Percentiles rank a stretch among this genome's conserved stretches.
Conservation (phyloP, 2,113 vertebrate genomes). For the Tonatia bakeri region DNA sequence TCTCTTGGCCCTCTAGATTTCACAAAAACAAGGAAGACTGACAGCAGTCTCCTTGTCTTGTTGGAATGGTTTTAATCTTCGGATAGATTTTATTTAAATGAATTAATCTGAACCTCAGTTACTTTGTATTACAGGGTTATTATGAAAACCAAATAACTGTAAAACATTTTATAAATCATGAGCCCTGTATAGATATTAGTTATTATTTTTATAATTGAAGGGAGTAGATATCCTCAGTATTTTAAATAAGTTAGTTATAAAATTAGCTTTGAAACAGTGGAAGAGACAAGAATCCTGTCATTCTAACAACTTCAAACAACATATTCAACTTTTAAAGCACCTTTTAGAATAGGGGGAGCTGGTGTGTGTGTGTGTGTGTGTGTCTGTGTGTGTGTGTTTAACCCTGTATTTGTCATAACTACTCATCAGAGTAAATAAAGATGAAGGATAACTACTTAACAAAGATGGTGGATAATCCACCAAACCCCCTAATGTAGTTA, state of each 20-base stretch:
- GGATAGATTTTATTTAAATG: not conserved
- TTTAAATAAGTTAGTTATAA: conserved; percentile 24
- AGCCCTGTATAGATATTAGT: not conserved
- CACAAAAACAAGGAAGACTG: not conserved
- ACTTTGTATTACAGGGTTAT: not conserved
- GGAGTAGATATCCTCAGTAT: not conserved
- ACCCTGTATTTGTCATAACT: not conserved
- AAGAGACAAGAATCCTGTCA: not conserved
- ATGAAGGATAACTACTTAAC: not conserved
- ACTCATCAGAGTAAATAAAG: not conserved
- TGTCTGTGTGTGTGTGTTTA: not conserved
- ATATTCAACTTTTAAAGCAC: not conserved
- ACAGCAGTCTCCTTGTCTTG: not conserved
- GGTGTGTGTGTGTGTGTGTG: not conserved
- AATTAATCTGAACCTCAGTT: not conserved
- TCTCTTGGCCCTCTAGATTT: not conserved
- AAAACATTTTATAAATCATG: not conserved
- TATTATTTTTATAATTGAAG: not conserved
- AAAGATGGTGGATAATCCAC: not conserved
- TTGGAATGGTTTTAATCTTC: not conserved
- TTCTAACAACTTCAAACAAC: conserved; percentile 2
- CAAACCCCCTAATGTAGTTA: not conserved
- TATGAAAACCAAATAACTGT: not conserved
- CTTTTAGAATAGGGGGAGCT: not conserved
- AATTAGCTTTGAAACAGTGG: not conserved